A percentile compares a stretch with the other conserved stretches of the same genome.
Conservation (phyloP, 2,113 vertebrate species). For the Chamaetylas fuelleborni region DNA sequence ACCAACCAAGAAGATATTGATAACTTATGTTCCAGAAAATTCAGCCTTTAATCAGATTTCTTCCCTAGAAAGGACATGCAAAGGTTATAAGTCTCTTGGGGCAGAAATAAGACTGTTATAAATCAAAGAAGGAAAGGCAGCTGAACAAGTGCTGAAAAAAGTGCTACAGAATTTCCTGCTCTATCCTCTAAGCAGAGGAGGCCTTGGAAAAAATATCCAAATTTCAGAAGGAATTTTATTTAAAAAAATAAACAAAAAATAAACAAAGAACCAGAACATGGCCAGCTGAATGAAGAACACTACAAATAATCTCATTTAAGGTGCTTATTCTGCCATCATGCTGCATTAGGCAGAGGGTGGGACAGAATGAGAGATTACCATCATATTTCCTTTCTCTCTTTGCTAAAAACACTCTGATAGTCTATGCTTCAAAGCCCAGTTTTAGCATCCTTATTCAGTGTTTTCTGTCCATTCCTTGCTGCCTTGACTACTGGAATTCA, state of each 20-base stretch:
- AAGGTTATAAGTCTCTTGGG: background rate
- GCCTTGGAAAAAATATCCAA: background rate
- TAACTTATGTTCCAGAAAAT: background rate
- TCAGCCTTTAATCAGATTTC: background rate
- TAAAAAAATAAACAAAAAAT: background rate
- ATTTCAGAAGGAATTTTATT: background rate
- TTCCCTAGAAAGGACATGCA: background rate
- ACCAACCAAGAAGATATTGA: background rate
- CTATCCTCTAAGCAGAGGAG: background rate
- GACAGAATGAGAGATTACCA: background rate
- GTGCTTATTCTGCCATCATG: background rate
- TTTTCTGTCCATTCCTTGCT: conserved; percentile 3
- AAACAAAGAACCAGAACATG: background rate
- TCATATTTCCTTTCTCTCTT: background rate
- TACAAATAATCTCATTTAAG: background rate
- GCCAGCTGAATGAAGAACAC: background rate
- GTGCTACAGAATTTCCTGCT: background rate
- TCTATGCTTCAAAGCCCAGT: background rate
- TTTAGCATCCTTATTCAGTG: background rate
- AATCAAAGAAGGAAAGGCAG: background rate
- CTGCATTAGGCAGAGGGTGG: background rate
- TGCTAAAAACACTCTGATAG: background rate
- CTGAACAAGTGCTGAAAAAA: background rate
- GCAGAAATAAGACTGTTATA: background rate
- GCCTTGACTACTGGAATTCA: background rate